A percentile compares a stretch with the other conserved stretches of the same genome.
Evolutionary conservation across 2,888 invertebrate species (phyloP).

Genomic region (Drymonia ruficornis): DNA sequence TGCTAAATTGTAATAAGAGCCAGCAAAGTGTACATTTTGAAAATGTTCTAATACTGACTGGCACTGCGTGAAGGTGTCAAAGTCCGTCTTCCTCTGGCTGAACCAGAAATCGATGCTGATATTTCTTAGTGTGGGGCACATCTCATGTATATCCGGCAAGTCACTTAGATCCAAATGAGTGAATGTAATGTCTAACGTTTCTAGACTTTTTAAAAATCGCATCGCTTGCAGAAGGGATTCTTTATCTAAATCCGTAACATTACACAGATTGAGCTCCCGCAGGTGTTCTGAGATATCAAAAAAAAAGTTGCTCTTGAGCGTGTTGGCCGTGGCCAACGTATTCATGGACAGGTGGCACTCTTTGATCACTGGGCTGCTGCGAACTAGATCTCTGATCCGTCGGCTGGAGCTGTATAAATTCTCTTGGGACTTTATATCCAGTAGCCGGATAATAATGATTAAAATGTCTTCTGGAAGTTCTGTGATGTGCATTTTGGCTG

Average conservation of each 20-base stretch:
- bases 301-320: background rate
- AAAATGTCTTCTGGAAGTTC: background rate
- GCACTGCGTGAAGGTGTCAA: background rate
- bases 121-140: background rate
- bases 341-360: background rate
- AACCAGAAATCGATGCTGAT: background rate
- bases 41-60: background rate
- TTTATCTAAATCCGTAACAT: background rate
- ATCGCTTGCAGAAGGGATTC: background rate
- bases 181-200: background rate
- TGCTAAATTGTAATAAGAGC: background rate
- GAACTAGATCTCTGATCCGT: background rate
- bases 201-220: background rate
- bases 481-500: background rate
- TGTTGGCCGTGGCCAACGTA: background rate
- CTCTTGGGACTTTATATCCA: background rate
- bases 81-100: background rate
- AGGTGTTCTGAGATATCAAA: background rate
- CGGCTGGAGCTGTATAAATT: background rate
- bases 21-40: background rate
- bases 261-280: background rate
- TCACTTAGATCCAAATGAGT: background rate
- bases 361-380: too few species aligned
- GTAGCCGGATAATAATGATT: background rate
- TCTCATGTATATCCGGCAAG: background rate